phyloP scores from a whole-genome alignment of 2,888 invertebrate genomes.

The Dendrolimus pini region DNA sequence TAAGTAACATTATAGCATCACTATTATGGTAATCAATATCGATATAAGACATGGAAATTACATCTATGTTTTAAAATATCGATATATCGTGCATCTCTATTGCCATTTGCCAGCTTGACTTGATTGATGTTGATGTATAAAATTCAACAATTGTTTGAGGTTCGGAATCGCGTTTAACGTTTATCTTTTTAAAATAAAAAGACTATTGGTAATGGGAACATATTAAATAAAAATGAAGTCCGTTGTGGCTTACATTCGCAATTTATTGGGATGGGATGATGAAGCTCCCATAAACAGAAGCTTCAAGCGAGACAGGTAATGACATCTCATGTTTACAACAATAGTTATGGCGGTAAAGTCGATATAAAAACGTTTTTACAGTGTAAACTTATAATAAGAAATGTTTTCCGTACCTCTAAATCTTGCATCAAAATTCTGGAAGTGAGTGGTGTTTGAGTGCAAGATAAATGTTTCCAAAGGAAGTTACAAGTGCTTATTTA shows the following conservation, averaged over 20 bases:
- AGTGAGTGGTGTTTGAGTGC: constrained; percentile 30
- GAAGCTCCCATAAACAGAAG: constrained; percentile 41
- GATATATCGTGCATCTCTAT: constrained; percentile 3
- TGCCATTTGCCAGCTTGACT: no score
- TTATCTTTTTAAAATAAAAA: constrained; percentile 6
- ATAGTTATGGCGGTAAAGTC: constrained; percentile 71
- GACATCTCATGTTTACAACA: constrained; percentile 68
- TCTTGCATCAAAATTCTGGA: constrained; percentile 58
- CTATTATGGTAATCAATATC: no score
- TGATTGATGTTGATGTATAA: no score
- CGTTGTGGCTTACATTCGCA: constrained; percentile 59
- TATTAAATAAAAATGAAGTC: constrained; percentile 59
- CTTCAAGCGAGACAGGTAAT: constrained; percentile 71
- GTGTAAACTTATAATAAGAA: constrained; percentile 17
- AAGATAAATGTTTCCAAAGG: constrained; percentile 1
- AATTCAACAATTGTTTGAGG: constrained; percentile 12
- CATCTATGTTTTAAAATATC: no score
- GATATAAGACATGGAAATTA: no score
- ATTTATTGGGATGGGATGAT: constrained; percentile 52
- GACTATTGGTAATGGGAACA: constrained; percentile 50
- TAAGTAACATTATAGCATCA: no score
- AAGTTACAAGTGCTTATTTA: constrained; percentile 7
- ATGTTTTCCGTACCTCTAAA: constrained; percentile 57
- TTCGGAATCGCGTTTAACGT: constrained; percentile 28
- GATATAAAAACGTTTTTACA: constrained; percentile 25